A percentile compares a stretch with the other conserved stretches of the same genome.
These are phyloP conservation scores for Tachuris rubrigastra DNA, from an alignment of 2,113 vertebrate species.

Conservation along the genomic window DNA sequence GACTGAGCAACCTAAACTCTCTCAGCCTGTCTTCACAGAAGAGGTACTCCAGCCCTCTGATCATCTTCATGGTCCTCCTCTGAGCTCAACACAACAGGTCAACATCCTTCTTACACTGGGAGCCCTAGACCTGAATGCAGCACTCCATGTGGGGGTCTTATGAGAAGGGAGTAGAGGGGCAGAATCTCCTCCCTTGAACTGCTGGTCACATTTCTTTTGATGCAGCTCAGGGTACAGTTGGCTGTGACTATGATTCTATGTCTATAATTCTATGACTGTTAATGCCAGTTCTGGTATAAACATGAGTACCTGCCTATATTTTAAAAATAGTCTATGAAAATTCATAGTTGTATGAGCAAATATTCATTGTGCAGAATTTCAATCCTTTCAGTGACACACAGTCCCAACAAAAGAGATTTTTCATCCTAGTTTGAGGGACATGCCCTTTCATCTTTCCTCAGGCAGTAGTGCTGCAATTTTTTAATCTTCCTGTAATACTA, in stretches of 20 bases:
- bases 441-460: background rate
- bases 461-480: background rate
- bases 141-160: background rate
- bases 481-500: background rate
- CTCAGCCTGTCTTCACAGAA: background rate
- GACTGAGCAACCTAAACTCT: background rate
- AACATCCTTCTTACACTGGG: accelerated
- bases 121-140: background rate
- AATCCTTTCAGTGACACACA: background rate
- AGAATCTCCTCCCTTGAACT: background rate
- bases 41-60: background rate
- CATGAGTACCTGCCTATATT: background rate
- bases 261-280: background rate
- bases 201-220: background rate
- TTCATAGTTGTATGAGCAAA: background rate
- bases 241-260: background rate
- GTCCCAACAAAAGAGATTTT: background rate
- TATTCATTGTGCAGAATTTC: background rate
- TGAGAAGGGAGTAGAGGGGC: background rate
- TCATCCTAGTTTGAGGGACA: background rate
- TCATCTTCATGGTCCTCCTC: background rate
- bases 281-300: background rate
- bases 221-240: background rate
- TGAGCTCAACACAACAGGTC: background rate
- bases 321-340: background rate